Conservation (phyloP, 2,113 vertebrate species). For the Potamarius usumacintae region DNA sequence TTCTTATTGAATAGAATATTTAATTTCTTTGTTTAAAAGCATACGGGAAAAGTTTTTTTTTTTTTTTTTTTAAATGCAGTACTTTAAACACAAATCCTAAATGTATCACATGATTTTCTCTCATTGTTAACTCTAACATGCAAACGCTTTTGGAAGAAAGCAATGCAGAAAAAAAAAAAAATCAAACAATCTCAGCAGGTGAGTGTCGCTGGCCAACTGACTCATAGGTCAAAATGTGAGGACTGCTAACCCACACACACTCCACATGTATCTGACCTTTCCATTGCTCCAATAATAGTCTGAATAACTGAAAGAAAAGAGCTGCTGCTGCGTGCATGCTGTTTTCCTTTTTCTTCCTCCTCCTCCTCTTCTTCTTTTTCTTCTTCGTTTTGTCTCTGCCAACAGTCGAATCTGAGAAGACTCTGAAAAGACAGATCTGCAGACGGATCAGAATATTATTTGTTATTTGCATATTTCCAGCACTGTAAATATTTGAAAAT, state of each 20-base stretch:
- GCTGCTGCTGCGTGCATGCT: background rate
- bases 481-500: background rate
- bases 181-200: conserved; percentile 39
- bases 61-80: background rate
- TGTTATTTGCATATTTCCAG: background rate
- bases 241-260: conserved; percentile 33
- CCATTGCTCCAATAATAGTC: conserved; percentile 35
- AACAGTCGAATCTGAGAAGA: background rate
- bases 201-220: conserved; percentile 36
- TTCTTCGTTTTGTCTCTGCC: background rate
- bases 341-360: background rate
- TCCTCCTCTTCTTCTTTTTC: background rate
- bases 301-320: conserved; percentile 22
- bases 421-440: background rate
- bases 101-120: background rate
- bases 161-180: background rate
- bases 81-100: background rate
- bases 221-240: conserved; percentile 44
- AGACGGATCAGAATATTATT: background rate
- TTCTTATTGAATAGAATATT: background rate
- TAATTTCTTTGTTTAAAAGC: background rate
- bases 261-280: conserved; percentile 44
- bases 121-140: background rate
- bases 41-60: background rate
- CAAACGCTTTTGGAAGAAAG: background rate